Evolutionary conservation across 2,888 invertebrate species (phyloP).

Genomic region (Tridacna gigas): DNA sequence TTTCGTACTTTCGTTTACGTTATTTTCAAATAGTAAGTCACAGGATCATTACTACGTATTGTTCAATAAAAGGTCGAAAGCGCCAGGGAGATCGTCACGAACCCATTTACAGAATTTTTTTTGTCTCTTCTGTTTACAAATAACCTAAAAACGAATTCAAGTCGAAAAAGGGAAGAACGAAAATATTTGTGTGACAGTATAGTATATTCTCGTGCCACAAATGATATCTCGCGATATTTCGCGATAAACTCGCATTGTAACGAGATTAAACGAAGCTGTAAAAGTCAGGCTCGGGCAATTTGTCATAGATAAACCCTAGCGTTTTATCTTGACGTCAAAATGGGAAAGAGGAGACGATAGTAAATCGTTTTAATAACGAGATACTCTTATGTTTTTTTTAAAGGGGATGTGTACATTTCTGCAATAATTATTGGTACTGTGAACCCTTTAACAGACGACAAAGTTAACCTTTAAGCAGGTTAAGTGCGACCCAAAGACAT

Average conservation of each 20-base stretch:
- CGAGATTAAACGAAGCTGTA: constrained; percentile 54
- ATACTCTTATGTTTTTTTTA: background rate
- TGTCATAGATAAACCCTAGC: constrained; percentile 57
- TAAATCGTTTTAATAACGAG: constrained; percentile 16
- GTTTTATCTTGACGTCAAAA: constrained; percentile 26
- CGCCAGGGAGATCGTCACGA: too few relatives aligned
- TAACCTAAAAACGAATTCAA: too few relatives aligned
- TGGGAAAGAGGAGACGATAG: constrained; percentile 9
- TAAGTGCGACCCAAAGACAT: too few relatives aligned
- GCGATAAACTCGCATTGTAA: constrained; percentile 57
- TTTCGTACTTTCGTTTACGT: too few relatives aligned
- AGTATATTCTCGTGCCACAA: constrained; percentile 64
- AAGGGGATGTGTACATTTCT: background rate
- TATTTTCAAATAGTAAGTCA: too few relatives aligned
- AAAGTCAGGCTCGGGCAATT: constrained; percentile 52
- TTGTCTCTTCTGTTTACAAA: too few relatives aligned
- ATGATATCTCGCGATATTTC: constrained; percentile 58
- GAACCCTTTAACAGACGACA: too few relatives aligned
- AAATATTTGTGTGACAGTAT: constrained; percentile 49
- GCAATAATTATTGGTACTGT: too few relatives aligned
- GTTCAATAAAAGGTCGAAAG: too few relatives aligned
- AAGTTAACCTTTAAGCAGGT: too few relatives aligned
- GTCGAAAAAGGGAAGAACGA: background rate
- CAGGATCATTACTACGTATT: too few relatives aligned
- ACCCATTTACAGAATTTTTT: too few relatives aligned